A percentile compares a stretch with the other conserved stretches of the same genome.
phyloP scores from a whole-genome alignment of 1,140 invertebrate species.

The Drosophila miranda region DNA sequence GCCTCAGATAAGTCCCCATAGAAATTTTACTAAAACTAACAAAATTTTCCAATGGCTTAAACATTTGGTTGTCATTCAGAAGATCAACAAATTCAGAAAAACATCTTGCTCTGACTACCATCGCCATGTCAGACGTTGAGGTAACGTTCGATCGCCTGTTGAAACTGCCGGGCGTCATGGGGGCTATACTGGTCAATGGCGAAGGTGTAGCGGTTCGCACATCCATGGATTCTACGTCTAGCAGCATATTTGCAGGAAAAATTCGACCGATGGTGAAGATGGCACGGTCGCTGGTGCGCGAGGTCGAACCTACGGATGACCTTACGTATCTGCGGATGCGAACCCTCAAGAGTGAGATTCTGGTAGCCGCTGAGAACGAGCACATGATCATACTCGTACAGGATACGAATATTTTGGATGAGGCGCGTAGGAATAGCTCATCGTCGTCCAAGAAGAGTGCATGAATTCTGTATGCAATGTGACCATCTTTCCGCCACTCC shows the following conservation, averaged over 20 bases:
- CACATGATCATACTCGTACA: constrained; percentile 46
- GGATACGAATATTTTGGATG: constrained; percentile 10
- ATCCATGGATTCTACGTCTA: neutral
- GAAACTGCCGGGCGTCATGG: constrained; percentile 29
- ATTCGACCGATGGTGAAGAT: constrained; percentile 18
- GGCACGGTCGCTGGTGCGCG: constrained; percentile 24
- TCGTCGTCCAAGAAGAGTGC: neutral
- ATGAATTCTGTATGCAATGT: too few relatives aligned
- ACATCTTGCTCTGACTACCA: neutral
- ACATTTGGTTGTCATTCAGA: too few relatives aligned
- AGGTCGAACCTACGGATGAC: constrained; percentile 28
- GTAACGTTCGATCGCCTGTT: constrained; percentile 24
- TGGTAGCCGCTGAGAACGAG: constrained; percentile 42
- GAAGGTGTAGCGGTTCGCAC: constrained; percentile 16
- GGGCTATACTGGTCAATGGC: constrained; percentile 30
- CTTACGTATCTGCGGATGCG: constrained; percentile 40
- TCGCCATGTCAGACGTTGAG: neutral
- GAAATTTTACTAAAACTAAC: too few relatives aligned
- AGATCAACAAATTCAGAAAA: too few relatives aligned
- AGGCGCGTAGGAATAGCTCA: constrained; percentile 10
- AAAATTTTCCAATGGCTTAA: too few relatives aligned
- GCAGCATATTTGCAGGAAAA: constrained; percentile 9
- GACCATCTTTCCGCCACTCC: neutral
- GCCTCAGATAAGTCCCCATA: too few relatives aligned
- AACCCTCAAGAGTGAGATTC: constrained; percentile 23